Evolutionary conservation across 2,113 vertebrate genomes (phyloP).

Genomic region (Hiodon alosoides): DNA sequence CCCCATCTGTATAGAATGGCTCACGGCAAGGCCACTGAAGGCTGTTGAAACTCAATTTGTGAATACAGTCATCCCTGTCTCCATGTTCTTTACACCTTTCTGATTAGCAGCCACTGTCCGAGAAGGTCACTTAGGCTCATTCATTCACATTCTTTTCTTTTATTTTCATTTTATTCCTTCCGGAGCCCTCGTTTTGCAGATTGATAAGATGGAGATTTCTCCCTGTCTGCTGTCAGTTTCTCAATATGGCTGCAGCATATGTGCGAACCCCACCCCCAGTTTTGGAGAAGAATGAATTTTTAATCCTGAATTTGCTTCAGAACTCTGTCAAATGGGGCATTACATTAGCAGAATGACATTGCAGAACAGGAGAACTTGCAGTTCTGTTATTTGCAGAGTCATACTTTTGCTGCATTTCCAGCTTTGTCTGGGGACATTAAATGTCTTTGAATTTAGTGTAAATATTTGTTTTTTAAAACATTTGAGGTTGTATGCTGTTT

Average conservation of each 20-base stretch:
- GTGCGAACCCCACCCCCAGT: not conserved
- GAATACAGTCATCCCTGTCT: conserved; percentile 1
- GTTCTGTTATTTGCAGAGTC: not conserved
- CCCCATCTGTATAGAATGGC: not conserved
- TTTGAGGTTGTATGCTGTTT: no score
- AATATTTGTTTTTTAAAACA: no score
- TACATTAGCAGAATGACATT: not conserved
- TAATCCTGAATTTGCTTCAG: not conserved
- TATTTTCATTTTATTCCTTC: not conserved
- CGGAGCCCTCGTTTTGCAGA: not conserved
- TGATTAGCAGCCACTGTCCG: conserved; percentile 7
- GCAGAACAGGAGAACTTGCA: not conserved
- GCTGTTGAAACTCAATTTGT: conserved; percentile 18
- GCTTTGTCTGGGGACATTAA: not conserved
- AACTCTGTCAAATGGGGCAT: not conserved
- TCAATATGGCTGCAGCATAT: not conserved
- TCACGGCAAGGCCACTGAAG: not conserved
- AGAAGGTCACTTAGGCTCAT: conserved; percentile 13
- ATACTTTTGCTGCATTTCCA: no score
- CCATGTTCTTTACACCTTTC: conserved; percentile 16
- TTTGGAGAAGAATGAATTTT: no score
- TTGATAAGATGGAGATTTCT: conserved; percentile 20
- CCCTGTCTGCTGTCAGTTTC: not conserved
- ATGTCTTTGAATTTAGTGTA: no score
- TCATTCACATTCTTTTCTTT: not conserved